phyloP scores from a whole-genome alignment of 2,888 invertebrate species.

The Ceraclea dissimilis region DNA sequence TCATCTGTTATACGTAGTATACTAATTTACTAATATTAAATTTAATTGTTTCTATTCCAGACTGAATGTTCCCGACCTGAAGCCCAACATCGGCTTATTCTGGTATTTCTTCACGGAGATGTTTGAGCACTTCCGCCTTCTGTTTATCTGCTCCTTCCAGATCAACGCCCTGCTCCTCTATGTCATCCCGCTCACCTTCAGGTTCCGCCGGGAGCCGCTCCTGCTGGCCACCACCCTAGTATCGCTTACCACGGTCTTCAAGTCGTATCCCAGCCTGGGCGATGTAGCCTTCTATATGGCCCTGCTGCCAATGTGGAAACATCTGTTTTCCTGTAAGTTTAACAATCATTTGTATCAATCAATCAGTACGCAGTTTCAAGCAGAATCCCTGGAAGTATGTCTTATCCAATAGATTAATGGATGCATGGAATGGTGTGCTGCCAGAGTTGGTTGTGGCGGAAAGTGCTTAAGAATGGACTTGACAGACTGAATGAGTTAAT shows the following conservation, averaged over 20 bases:
- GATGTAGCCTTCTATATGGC: constrained; percentile 91
- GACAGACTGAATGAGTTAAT: too few relatives aligned
- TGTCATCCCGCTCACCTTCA: constrained; percentile 76
- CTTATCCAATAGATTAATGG: too few relatives aligned
- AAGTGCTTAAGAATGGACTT: too few relatives aligned
- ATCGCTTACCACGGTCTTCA: constrained; percentile 82
- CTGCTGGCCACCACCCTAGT: constrained; percentile 71
- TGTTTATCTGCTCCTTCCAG: constrained; percentile 96
- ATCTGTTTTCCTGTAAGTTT: constrained; percentile 80
- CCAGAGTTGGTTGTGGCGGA: too few relatives aligned
- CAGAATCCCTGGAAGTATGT: too few relatives aligned
- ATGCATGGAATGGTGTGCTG: too few relatives aligned
- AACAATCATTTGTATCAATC: too few relatives aligned
- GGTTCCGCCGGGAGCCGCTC: constrained; percentile 72
- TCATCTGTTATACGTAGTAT: too few relatives aligned
- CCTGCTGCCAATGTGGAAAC: constrained; percentile 84
- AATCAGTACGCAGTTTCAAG: too few relatives aligned
- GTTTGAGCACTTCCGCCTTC: constrained; percentile 95
- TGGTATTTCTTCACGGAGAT: constrained; percentile 99
- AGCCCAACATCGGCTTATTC: constrained; percentile 95
- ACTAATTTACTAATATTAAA: too few relatives aligned
- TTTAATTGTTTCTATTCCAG: too few relatives aligned
- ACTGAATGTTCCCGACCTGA: constrained; percentile 83
- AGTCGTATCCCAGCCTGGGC: constrained; percentile 94
- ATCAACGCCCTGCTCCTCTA: constrained; percentile 90